Evolutionary conservation across 1,140 invertebrate species (phyloP).

Genomic region (Harlomillsia oculata): DNA sequence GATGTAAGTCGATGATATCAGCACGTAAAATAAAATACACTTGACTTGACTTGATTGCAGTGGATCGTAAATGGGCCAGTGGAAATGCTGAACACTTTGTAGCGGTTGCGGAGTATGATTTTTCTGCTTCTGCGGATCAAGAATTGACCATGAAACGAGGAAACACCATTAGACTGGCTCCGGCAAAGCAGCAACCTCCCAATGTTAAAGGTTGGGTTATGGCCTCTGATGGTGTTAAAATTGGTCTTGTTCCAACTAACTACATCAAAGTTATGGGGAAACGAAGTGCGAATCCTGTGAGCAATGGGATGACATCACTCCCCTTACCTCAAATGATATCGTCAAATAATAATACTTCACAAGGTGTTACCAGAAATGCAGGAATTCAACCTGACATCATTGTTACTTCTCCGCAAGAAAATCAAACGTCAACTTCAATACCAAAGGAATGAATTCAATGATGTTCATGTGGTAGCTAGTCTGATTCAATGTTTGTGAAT

Average conservation of each 20-base stretch:
- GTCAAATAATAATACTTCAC: neutral
- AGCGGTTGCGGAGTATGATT: conserved; percentile 66
- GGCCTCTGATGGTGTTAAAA: conserved; percentile 57
- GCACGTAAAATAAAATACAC: no score
- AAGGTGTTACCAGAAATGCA: no score
- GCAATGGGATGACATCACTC: no score
- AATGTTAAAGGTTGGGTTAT: conserved; percentile 61
- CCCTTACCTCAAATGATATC: no score
- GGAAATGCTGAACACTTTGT: conserved; percentile 54
- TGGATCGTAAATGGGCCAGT: conserved; percentile 50
- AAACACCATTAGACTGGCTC: conserved; percentile 69
- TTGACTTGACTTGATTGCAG: no score
- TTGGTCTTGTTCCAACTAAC: conserved; percentile 68
- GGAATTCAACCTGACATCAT: no score
- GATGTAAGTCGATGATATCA: no score
- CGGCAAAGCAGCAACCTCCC: conserved; percentile 66
- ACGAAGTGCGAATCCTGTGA: neutral
- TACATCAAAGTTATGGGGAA: conserved; percentile 49
- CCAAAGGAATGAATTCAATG: no score
- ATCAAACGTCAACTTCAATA: no score
- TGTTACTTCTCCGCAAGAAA: no score
- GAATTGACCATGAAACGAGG: conserved; percentile 69
- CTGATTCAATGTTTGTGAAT: no score
- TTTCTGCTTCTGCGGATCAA: conserved; percentile 55
- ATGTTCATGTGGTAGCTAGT: no score